A percentile compares a stretch with the other conserved stretches of the same genome.
Evolutionary conservation across 2,113 vertebrate genomes (phyloP).

Genomic region (Saguinus imperator): DNA sequence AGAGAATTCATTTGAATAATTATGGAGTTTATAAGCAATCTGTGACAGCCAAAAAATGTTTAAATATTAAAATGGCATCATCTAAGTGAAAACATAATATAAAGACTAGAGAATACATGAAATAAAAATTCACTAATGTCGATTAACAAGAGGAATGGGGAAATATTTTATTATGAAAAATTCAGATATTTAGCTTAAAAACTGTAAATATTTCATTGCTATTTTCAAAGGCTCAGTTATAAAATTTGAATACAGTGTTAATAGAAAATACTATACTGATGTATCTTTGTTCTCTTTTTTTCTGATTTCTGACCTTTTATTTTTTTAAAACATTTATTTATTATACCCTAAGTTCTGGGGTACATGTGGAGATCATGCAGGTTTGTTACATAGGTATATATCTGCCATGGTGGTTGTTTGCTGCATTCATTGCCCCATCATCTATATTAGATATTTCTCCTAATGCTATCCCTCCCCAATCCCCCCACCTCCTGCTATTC

Average conservation of each 20-base stretch:
- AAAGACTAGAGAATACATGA: neutral
- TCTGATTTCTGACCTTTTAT: no score
- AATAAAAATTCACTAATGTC: conserved; percentile 28
- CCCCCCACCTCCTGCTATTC: no score
- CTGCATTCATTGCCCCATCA: no score
- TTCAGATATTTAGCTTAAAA: neutral
- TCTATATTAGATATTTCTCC: no score
- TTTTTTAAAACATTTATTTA: no score
- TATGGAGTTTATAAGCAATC: neutral
- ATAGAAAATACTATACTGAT: neutral
- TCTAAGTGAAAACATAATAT: neutral
- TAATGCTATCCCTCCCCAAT: no score
- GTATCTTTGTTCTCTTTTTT: neutral
- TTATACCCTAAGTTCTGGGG: no score
- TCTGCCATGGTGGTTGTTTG: no score
- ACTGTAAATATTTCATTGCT: neutral
- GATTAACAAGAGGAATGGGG: neutral
- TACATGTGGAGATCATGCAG: no score
- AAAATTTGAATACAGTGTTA: neutral
- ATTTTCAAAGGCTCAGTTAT: conserved; percentile 4
- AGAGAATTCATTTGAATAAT: conserved; percentile 20
- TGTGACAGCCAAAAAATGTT: neutral
- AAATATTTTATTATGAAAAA: neutral
- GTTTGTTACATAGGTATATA: no score
- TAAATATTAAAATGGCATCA: neutral